phyloP scores from a whole-genome alignment of 2,888 invertebrate genomes.

The Conops quadrifasciatus region DNA sequence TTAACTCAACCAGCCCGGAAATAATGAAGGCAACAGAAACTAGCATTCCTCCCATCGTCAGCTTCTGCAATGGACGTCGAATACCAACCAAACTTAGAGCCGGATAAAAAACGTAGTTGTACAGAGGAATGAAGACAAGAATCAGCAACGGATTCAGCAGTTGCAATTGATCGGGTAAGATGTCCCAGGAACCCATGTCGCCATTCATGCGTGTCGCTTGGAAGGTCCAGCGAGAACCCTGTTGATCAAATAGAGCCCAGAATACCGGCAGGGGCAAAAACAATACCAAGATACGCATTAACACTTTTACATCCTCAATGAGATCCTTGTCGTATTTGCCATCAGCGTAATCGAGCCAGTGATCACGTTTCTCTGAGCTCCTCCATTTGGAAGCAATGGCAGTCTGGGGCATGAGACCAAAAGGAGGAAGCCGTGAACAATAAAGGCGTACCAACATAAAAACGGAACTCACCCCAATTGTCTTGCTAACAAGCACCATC shows the following conservation, averaged over 20 bases:
- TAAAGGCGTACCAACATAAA: background rate
- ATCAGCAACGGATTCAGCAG: constrained; percentile 89
- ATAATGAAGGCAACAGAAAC: constrained; percentile 85
- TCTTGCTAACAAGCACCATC: constrained; percentile 72
- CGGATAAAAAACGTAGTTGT: constrained; percentile 84
- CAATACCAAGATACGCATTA: constrained; percentile 78
- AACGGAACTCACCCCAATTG: constrained; percentile 71
- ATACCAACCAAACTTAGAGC: constrained; percentile 74
- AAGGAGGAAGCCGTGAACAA: background rate
- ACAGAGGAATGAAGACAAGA: constrained; percentile 84
- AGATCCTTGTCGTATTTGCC: constrained; percentile 74
- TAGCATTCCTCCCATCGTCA: constrained; percentile 86
- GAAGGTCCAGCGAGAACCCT: constrained; percentile 92
- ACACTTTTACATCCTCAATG: constrained; percentile 76
- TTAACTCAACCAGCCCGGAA: constrained; percentile 83
- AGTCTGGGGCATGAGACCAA: constrained; percentile 60
- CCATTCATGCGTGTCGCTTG: constrained; percentile 92
- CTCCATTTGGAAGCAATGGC: constrained; percentile 64
- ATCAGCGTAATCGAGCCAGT: constrained; percentile 90
- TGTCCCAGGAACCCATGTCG: constrained; percentile 74
- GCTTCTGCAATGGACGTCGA: constrained; percentile 82
- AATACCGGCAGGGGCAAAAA: constrained; percentile 90
- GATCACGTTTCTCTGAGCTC: constrained; percentile 67
- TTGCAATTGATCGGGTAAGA: constrained; percentile 96
- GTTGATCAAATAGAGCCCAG: constrained; percentile 95